Conservation (phyloP, 2,888 invertebrate species). For the Aromia moschata region DNA sequence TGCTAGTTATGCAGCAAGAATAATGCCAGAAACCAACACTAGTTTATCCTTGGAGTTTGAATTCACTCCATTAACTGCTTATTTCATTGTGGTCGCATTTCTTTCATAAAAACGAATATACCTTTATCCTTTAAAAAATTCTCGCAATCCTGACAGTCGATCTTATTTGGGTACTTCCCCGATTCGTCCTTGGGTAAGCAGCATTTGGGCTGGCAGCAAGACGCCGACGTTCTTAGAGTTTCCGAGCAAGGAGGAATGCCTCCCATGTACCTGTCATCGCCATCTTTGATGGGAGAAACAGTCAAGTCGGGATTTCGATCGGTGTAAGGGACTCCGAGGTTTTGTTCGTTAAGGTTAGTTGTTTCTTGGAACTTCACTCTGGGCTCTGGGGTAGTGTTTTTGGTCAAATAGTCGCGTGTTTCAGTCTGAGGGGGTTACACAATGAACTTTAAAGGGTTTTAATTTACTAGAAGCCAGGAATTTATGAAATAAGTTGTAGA, state of each 20-base stretch:
- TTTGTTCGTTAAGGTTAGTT: slow-evolving; percentile 41
- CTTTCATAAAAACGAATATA: background rate
- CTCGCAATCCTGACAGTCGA: slow-evolving; percentile 1
- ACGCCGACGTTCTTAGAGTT: background rate
- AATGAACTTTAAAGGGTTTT: too few relatives aligned
- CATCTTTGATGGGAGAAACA: slow-evolving; percentile 37
- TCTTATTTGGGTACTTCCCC: background rate
- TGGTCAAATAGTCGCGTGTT: background rate
- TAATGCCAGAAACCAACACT: too few relatives aligned
- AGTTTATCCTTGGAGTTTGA: too few relatives aligned
- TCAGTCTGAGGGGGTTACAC: slow-evolving; percentile 1
- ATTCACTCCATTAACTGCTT: too few relatives aligned
- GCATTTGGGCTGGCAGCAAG: slow-evolving; percentile 4
- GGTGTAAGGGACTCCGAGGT: slow-evolving; percentile 46
- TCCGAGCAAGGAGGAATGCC: slow-evolving; percentile 36
- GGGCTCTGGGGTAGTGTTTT: slow-evolving; percentile 44
- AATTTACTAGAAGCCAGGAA: too few relatives aligned
- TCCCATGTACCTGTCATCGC: slow-evolving; percentile 22
- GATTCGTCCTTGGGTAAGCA: slow-evolving; percentile 1
- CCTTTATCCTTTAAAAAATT: background rate
- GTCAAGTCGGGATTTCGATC: slow-evolving; percentile 48
- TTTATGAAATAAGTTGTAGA: too few relatives aligned
- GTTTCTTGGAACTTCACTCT: slow-evolving; percentile 41
- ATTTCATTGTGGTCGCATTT: background rate
- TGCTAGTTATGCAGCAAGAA: background rate